Evolutionary conservation across 2,888 invertebrate species (phyloP).

Genomic region (Cryptocheilus praepositus): DNA sequence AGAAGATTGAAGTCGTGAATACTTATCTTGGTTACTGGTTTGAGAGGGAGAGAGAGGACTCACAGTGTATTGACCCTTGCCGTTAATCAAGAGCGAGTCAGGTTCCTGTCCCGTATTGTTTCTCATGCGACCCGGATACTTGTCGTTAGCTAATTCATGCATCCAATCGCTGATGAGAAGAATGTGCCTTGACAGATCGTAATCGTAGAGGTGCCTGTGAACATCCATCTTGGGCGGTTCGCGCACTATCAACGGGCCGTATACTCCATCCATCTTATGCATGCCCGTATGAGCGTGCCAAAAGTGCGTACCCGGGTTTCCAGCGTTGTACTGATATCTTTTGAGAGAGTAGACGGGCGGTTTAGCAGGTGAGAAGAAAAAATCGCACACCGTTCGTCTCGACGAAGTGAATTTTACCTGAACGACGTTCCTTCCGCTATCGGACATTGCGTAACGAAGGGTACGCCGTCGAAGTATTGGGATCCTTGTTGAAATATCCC

Average conservation of each 20-base stretch:
- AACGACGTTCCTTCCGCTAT: constrained; percentile 90
- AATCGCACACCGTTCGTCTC: too few species aligned
- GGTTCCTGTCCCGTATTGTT: constrained; percentile 72
- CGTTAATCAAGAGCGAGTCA: constrained; percentile 68
- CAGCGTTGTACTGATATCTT: constrained; percentile 70
- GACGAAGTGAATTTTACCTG: constrained; percentile 75
- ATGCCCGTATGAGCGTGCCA: constrained; percentile 73
- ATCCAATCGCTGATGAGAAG: constrained; percentile 78
- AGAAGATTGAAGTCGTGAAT: too few species aligned
- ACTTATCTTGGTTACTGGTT: too few species aligned
- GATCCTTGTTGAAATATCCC: constrained; percentile 88
- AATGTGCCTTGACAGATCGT: constrained; percentile 77
- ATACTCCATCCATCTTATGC: constrained; percentile 79
- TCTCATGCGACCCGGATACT: constrained; percentile 73
- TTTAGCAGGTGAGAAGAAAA: too few species aligned
- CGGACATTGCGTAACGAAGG: constrained; percentile 91
- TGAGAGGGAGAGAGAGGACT: neutral
- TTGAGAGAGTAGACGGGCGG: too few species aligned
- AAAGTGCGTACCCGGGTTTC: constrained; percentile 72
- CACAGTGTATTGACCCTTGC: constrained; percentile 52
- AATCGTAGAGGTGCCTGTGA: constrained; percentile 69
- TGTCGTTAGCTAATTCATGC: constrained; percentile 64
- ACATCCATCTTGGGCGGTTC: constrained; percentile 73
- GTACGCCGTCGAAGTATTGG: constrained; percentile 92
- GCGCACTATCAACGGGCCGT: constrained; percentile 78